Base-by-base conservation (phyloP, 2,888 invertebrate genomes). In the Mellilla xanthometata region DNA sequence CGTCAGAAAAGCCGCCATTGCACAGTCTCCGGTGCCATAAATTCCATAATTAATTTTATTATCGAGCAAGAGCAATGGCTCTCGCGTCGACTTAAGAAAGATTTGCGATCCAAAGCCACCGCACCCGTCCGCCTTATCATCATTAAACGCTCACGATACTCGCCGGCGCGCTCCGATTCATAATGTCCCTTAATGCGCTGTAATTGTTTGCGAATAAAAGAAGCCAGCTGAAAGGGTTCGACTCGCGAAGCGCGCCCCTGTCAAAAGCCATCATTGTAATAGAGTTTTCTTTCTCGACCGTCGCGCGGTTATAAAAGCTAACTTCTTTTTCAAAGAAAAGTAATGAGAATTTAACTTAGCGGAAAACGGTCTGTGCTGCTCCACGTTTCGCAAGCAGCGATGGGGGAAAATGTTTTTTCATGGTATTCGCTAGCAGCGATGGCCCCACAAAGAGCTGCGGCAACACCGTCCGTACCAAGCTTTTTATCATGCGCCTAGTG, bases 291-390 rank as follows among this genome's bases (percentile, higher is more conserved):
- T 75, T 72, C 72, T 73, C 73, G 69, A 69, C 71, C 74, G 69
- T 69, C 62, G 67, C 70, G 65, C 65, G 72, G 71, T 79, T 79
- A 79, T 81, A 81, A 82, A 82, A 76, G 81, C 76, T 79, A 85
- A 84, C 82, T 83, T 76, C 66, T 74, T 79, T 76, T 79, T 76
- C 81, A 76, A 70, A 82, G 80, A 76, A 82, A 86, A 78, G 83
- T 86, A 87, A 87, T 86, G 85, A 85, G 86, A 85, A 81, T 81
- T 77, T 81, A 85, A 87, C 86, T 82, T 72, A 72, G 84, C 81
- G 83, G 81, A 84, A 88, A 85, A 81, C 73, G 76, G 76, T 77
- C 64, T 73, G 62, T 66, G 68, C 45, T 61, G 68, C 68, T 67
- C 66, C 58, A 57, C 68, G 64, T 68, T 74, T 68, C 58, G 68